Conservation (phyloP, 2,113 vertebrate species). For the Oreochromis aureus region DNA sequence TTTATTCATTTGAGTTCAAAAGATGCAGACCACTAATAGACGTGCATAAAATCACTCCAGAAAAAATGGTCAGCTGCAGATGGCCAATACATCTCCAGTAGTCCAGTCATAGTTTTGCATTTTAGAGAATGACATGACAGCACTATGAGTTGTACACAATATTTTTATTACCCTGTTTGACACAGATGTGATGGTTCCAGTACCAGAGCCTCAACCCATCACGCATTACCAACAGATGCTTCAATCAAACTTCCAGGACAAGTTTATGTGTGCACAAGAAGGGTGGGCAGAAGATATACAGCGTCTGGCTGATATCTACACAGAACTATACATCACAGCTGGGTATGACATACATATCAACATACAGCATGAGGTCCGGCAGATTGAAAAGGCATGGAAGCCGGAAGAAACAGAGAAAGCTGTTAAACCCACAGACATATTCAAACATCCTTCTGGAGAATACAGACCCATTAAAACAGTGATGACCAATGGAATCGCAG, state of each 20-base stretch:
- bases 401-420: accelerated
- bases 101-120: neutral
- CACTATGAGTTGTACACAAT: neutral
- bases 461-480: neutral
- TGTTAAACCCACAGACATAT: accelerated
- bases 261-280: neutral
- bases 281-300: neutral
- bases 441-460: neutral
- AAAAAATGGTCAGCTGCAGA: neutral
- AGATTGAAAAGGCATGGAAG: neutral
- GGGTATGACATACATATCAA: neutral
- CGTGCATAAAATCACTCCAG: neutral
- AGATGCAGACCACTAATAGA: neutral
- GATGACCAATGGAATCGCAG: neutral
- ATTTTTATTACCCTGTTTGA: neutral
- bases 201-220: neutral
- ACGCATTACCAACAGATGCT: neutral
- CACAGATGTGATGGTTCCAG: neutral
- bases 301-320: neutral
- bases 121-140: neutral
- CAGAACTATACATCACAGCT: neutral
- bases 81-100: neutral
- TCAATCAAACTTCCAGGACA: neutral
- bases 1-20: neutral
- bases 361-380: neutral